Evolutionary conservation across 2,113 vertebrate genomes (phyloP).

Genomic region (Peromyscus leucopus): DNA sequence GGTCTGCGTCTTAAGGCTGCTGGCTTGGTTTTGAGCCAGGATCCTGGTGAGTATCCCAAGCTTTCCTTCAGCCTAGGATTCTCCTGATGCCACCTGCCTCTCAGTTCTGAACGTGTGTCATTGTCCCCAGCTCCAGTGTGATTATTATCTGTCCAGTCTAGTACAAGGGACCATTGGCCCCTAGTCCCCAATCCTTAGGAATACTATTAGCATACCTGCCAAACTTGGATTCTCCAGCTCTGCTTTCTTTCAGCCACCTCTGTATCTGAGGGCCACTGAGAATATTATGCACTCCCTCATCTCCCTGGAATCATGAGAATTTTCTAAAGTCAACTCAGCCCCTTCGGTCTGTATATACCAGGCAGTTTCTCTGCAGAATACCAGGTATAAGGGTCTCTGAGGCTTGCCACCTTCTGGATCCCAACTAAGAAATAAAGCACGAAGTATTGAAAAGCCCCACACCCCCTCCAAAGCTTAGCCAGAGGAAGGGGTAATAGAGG

Average conservation of each 20-base stretch:
- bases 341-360: neutral
- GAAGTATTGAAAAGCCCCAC: neutral
- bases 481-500: neutral
- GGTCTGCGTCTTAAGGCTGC: neutral
- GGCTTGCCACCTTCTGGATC: neutral
- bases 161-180: neutral
- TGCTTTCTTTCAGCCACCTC: neutral
- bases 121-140: neutral
- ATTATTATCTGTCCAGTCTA: neutral
- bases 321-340: neutral
- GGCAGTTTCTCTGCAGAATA: neutral
- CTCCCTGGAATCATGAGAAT: neutral
- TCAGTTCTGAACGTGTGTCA: neutral
- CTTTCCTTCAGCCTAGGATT: neutral
- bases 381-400: neutral
- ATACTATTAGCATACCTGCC: neutral
- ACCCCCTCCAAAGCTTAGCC: neutral
- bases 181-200: neutral
- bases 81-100: neutral
- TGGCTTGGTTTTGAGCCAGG: neutral
- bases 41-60: neutral
- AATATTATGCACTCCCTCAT: neutral
- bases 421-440: conserved; percentile 26
- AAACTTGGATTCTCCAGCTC: neutral
- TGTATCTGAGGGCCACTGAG: neutral